Evolutionary conservation across 2,113 vertebrate species (phyloP).

Genomic region (Prolemur simus): DNA sequence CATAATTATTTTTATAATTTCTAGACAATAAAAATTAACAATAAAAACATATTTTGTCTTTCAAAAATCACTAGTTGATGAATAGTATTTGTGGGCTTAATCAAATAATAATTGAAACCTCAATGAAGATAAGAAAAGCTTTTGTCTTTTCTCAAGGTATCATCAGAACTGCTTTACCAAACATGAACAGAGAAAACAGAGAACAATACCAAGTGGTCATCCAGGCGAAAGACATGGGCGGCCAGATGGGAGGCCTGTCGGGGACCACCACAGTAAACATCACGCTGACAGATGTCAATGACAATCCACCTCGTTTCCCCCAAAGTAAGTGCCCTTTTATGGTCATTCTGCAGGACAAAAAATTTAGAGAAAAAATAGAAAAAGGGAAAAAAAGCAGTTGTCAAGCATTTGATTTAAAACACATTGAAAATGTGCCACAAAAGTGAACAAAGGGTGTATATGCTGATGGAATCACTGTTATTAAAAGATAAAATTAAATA

Average conservation of each 20-base stretch:
- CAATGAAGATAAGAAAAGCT: background rate
- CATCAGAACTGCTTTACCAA: conserved; percentile 88
- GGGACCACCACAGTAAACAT: conserved; percentile 89
- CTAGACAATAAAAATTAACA: background rate
- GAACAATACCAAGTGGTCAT: conserved; percentile 90
- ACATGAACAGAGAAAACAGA: conserved; percentile 90
- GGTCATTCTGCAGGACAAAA: conserved; percentile 52
- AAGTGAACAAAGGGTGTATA: conserved; percentile 69
- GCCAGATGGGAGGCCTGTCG: conserved; percentile 89
- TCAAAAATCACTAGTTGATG: background rate
- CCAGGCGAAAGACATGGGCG: conserved; percentile 90
- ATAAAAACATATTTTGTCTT: background rate
- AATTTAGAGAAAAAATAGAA: background rate
- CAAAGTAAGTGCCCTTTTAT: conserved; percentile 86
- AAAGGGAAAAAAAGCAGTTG: conserved; percentile 51
- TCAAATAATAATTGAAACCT: background rate
- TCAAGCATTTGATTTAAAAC: conserved; percentile 79
- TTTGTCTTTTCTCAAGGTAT: conserved; percentile 81
- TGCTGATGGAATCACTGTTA: conserved; percentile 67
- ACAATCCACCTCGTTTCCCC: conserved; percentile 88
- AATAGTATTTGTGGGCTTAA: background rate
- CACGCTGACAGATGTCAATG: conserved; percentile 88
- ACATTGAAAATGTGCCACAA: conserved; percentile 72
- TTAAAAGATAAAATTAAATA: conserved; percentile 72
- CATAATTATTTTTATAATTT: background rate